Evolutionary conservation across 1,140 invertebrate species (phyloP).

Genomic region (Aphelenchoides besseyi): DNA sequence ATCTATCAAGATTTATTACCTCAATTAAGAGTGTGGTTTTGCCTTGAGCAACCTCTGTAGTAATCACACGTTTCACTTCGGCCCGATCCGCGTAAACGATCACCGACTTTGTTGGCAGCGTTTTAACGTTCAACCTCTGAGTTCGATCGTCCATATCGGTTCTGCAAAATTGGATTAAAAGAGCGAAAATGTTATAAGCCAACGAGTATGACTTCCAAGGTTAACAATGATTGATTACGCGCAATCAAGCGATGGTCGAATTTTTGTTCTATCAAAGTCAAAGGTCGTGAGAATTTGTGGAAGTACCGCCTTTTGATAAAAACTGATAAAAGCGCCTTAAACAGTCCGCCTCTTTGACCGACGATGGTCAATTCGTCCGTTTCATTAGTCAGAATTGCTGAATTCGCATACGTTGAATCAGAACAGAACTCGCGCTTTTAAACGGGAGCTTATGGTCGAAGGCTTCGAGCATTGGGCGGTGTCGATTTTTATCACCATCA

Average conservation of each 20-base stretch:
- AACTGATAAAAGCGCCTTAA: no score
- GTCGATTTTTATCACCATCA: no score
- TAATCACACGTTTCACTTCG: conserved; percentile 55
- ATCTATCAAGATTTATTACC: conserved; percentile 5
- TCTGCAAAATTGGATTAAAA: not conserved
- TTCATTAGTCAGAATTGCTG: no score
- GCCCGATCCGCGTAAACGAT: conserved; percentile 58
- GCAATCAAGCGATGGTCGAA: not conserved
- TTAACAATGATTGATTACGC: not conserved
- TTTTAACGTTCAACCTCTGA: conserved; percentile 46
- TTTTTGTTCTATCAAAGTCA: not conserved
- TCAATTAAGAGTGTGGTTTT: not conserved
- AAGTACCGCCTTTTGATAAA: not conserved
- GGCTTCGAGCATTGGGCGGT: no score
- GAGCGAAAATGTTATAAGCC: no score
- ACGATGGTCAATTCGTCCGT: no score
- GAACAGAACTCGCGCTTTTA: no score
- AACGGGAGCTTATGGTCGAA: no score
- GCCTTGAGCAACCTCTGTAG: conserved; percentile 28
- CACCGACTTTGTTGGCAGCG: conserved; percentile 53
- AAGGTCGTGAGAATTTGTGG: not conserved
- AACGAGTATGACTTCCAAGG: no score
- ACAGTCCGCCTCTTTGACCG: no score
- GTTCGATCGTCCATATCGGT: conserved; percentile 9
- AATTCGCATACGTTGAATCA: no score